Evolutionary conservation across 2,113 vertebrate species (phyloP), one percentile per base, ranked within the genome.

Genomic region (Puma concolor): DNA sequence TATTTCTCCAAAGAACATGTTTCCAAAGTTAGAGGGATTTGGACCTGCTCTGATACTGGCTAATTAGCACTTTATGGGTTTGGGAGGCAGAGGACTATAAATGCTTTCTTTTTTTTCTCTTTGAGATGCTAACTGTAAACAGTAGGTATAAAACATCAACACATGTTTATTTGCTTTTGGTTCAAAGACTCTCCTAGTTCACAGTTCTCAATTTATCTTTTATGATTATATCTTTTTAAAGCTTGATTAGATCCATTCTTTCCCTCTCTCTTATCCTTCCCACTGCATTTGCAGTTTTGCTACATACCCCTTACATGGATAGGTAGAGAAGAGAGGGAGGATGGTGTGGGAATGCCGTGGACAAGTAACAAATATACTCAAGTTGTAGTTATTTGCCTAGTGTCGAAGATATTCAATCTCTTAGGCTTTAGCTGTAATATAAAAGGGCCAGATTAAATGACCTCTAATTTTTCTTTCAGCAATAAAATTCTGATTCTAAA

Each of bases 401-500:
- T 29, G n/a, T 54, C 27, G 48, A 72, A 57, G 33, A 76, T 19
- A 80, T 9, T 50, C 72, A 90, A 74, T 84, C 8, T 88, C 52
- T 27, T 36, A 36, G 33, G 29, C 31, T 17, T 88, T 12, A 91
- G 17, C 27, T 81, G 1, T 86, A 93, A 84, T 15, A 91, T 36
- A 77, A 92, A 86, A 92, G 10, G 41, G 1, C 12, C 48, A 80
- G 57, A 92, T 71, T 71, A 95, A 41, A 71, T 67, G 16, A 67
- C 90, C 41, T 77, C 76, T 48, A 72, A 10, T 57, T 79, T 92
- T 94, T 81, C 60, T 77, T 84, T 94, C 14, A 60, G 66, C 17
- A 88, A 79, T 27, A 87, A 83, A 96, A 95, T 91, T 88, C 31
- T 86, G 25, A 80, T 85, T 89, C 77, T 92, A 96, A 91, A 86